Evolutionary conservation across 2,113 vertebrate species (phyloP), one percentile per base, ranked within the genome.

Genomic region (Brachyhypopomus occidentalis): DNA sequence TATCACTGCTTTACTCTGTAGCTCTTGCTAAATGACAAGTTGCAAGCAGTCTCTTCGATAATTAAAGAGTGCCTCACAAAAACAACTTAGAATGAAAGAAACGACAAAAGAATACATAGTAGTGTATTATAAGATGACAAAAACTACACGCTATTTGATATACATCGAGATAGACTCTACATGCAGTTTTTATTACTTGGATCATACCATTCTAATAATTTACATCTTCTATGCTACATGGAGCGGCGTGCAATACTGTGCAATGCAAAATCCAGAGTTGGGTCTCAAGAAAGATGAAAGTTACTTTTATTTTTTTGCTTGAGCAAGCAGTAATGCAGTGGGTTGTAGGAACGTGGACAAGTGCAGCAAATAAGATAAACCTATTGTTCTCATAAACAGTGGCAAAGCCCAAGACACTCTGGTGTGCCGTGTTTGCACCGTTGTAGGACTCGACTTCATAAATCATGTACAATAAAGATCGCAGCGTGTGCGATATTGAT

Each of bases 381-480:
- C n/a, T 34, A 20, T 20, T 70, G 5, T 41, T 41, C n/a, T 20
- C 66, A 11, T 6, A 6, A 27, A 79, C 67, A 48, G 27, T 80
- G 41, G 36, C 22, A 41, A 41, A 70, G 36, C 20, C 36, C 30
- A 17, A 27, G 30, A 67, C 23, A 22, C 60, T 74, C 71, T 75
- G 48, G 72, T 75, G 79, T 75, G 79, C 62, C 22, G 20, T 67
- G 67, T 20, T 74, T 67, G 38, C 79, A 59, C 22, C 41, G 36
- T 16, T 34, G 71, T 71, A 41, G 71, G 30, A 56, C 72, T 70
- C 64, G 63, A 36, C 30, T 67, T 25, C 48, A 75, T 81, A 60
- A 81, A 82, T 82, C 73, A 71, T 41, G 12, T 70, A 11, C 17
- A 62, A 82, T 81, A 63, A 60, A 81, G 25, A 70, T 76, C 19